These are phyloP conservation scores for Mellilla xanthometata DNA, from an alignment of 2,888 invertebrate genomes.

Conservation along the genomic window DNA sequence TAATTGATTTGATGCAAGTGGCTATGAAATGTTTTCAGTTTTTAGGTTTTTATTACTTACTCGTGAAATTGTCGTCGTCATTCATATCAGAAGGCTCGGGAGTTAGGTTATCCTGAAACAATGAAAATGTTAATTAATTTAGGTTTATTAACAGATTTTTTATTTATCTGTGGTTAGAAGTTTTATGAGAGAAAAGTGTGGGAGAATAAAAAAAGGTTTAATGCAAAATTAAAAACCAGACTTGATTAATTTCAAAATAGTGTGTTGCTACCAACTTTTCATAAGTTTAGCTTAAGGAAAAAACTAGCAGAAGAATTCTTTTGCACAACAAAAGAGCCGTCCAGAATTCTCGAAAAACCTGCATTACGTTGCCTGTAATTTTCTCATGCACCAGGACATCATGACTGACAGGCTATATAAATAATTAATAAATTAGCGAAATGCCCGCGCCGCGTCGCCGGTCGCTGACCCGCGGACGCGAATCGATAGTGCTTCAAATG, in stretches of 20 bases:
- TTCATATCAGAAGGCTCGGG: conserved; percentile 87
- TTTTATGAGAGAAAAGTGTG: too few species aligned
- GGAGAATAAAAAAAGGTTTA: too few species aligned
- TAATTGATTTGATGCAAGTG: conserved; percentile 81
- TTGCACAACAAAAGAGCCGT: too few species aligned
- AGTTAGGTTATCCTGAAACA: conserved; percentile 88
- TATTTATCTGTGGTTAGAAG: too few species aligned
- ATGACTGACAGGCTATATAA: conserved; percentile 57
- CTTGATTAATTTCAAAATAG: too few species aligned
- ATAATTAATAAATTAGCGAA: conserved; percentile 81
- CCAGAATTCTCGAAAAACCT: too few species aligned
- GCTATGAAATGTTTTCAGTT: conserved; percentile 37
- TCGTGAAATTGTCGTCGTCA: conserved; percentile 87
- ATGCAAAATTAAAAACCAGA: too few species aligned
- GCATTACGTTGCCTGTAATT: neutral
- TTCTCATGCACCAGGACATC: conserved; percentile 40
- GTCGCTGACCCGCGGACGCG: conserved; percentile 73
- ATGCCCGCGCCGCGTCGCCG: conserved; percentile 58
- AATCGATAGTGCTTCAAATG: conserved; percentile 80
- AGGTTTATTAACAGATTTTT: too few species aligned
- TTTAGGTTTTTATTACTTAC: conserved; percentile 69
- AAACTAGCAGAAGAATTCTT: too few species aligned
- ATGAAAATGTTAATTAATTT: conserved; percentile 36
- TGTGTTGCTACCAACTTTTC: too few species aligned
- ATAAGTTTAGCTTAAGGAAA: too few species aligned